Evolutionary conservation across 2,888 invertebrate species (phyloP).

Genomic region (Atethmia centrago): DNA sequence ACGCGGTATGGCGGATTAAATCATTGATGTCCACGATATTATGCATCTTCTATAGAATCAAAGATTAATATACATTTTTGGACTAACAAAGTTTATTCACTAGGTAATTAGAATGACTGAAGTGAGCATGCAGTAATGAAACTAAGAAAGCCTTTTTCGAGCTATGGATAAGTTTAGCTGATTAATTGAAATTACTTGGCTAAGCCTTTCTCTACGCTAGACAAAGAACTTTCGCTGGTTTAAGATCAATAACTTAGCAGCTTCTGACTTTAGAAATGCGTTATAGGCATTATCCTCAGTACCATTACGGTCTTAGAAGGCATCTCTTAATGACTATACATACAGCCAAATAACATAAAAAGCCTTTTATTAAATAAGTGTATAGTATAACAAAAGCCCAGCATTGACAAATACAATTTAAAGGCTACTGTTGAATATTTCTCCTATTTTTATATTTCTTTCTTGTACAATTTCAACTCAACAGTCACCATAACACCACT

Average conservation of each 20-base stretch:
- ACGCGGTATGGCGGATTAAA: too few species aligned
- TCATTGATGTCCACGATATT: not conserved
- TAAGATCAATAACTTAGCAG: not conserved
- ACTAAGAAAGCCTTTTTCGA: not conserved
- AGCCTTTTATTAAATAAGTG: not conserved
- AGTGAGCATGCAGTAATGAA: not conserved
- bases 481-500: not conserved
- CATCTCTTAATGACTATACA: not conserved
- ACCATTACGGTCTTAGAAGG: not conserved
- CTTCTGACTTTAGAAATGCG: constrained; percentile 1
- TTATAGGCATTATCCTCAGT: not conserved
- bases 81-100: not conserved
- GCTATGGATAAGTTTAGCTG: not conserved
- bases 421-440: not conserved
- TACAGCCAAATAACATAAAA: not conserved
- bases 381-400: not conserved
- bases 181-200: not conserved
- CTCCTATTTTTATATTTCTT: not conserved
- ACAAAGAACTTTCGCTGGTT: not conserved
- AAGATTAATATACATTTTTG: not conserved
- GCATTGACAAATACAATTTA: too few species aligned
- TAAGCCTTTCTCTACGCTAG: not conserved
- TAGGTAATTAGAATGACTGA: not conserved
- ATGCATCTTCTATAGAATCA: not conserved
- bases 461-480: not conserved